Percentiles rank a stretch among this genome's conserved stretches.
Evolutionary conservation across 2,113 vertebrate genomes (phyloP).

Genomic region (Carettochelys insculpta): DNA sequence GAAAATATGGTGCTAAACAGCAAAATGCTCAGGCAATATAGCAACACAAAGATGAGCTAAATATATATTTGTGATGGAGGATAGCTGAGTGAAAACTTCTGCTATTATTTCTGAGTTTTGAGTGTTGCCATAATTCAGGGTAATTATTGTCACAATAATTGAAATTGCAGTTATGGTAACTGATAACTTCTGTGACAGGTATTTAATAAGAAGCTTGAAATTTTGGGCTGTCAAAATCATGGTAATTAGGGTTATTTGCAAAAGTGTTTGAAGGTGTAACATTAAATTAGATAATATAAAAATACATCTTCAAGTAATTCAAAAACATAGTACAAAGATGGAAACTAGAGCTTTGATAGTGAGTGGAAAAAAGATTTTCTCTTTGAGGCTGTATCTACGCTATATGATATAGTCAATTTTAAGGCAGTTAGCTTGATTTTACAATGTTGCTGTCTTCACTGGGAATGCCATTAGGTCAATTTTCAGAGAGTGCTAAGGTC

Average conservation of each 20-base stretch:
- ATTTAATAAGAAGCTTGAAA: not conserved
- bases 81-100: not conserved
- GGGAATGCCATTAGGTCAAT: no score
- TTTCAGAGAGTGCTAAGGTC: no score
- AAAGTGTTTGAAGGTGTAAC: conserved; percentile 21
- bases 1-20: not conserved
- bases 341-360: conserved; percentile 5
- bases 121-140: conserved; percentile 12
- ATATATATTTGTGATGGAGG: not conserved
- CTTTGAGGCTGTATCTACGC: no score
- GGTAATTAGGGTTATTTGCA: conserved; percentile 28
- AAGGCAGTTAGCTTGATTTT: no score
- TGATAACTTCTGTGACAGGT: conserved; percentile 28
- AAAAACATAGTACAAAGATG: not conserved
- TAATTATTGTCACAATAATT: conserved; percentile 2
- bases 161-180: not conserved
- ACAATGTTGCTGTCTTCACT: no score
- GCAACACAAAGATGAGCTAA: not conserved
- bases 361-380: conserved; percentile 4
- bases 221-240: not conserved
- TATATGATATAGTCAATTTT: no score
- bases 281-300: conserved; percentile 38
- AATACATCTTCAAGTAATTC: not conserved
- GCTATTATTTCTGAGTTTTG: not conserved
- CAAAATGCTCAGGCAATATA: not conserved